Evolutionary conservation across 2,888 invertebrate genomes (phyloP).

Genomic region (Eupithecia pulchellata): DNA sequence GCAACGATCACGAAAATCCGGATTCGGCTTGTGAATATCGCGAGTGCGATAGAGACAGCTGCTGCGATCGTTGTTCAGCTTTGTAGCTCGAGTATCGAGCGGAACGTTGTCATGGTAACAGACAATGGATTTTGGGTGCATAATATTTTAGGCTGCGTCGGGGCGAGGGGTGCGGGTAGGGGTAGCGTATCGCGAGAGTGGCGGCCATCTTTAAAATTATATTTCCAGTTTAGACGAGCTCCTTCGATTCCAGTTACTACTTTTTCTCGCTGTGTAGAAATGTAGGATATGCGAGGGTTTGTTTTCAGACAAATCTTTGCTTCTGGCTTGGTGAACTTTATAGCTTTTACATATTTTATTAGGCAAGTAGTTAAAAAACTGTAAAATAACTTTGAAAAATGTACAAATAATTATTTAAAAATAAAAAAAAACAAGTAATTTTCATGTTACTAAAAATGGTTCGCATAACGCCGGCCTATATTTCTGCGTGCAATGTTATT

Average conservation of each 20-base stretch:
- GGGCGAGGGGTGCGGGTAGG: slow-evolving; percentile 67
- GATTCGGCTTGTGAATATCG: slow-evolving; percentile 70
- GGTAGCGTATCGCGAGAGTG: slow-evolving; percentile 66
- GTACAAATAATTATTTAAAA: background rate
- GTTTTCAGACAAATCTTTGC: slow-evolving; percentile 41
- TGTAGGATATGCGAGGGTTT: slow-evolving; percentile 58
- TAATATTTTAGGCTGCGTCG: slow-evolving; percentile 85
- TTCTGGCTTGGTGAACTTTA: background rate
- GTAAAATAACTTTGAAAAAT: background rate
- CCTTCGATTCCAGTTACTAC: slow-evolving; percentile 70
- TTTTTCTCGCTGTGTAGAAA: slow-evolving; percentile 62
- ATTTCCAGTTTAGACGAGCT: slow-evolving; percentile 81
- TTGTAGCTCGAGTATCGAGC: slow-evolving; percentile 77
- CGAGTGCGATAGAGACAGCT: slow-evolving; percentile 80
- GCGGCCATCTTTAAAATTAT: slow-evolving; percentile 85
- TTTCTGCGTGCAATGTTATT: background rate
- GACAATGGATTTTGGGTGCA: slow-evolving; percentile 86
- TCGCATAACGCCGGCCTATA: background rate
- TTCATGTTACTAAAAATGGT: background rate
- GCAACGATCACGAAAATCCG: slow-evolving; percentile 70
- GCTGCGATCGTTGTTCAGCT: slow-evolving; percentile 72
- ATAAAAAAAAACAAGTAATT: background rate
- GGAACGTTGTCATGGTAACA: slow-evolving; percentile 83
- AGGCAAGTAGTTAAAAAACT: background rate
- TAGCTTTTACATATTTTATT: background rate